phyloP scores from a whole-genome alignment of 2,113 vertebrate genomes.

The Hippocampus abdominalis region DNA sequence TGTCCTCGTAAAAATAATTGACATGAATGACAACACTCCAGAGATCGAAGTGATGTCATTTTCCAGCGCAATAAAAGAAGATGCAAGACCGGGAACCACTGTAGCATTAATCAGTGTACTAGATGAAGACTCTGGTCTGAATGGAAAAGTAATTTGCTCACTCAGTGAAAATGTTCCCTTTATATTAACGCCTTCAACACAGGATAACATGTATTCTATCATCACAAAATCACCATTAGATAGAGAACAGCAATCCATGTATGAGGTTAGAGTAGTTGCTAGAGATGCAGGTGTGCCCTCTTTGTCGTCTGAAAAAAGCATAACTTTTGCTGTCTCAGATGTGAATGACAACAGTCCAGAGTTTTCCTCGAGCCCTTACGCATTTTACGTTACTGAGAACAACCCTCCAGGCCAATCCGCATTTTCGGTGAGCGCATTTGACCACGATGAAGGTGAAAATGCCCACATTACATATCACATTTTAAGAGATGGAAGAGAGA shows the following conservation, averaged over 20 bases:
- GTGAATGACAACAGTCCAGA: slow-evolving; percentile 60
- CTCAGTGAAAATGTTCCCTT: slow-evolving; percentile 34
- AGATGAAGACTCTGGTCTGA: slow-evolving; percentile 53
- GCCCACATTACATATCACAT: slow-evolving; percentile 42
- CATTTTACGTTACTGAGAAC: slow-evolving; percentile 58
- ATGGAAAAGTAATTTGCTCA: slow-evolving; percentile 43
- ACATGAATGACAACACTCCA: slow-evolving; percentile 73
- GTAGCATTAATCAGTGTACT: slow-evolving; percentile 52
- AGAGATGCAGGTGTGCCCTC: slow-evolving; percentile 47
- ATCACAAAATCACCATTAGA: slow-evolving; percentile 41
- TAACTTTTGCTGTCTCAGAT: slow-evolving; percentile 52
- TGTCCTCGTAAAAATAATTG: slow-evolving; percentile 44
- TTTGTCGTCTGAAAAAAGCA: slow-evolving; percentile 33
- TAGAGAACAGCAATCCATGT: slow-evolving; percentile 45
- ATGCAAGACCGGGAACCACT: slow-evolving; percentile 43
- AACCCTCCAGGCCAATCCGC: slow-evolving; percentile 41
- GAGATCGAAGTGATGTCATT: slow-evolving; percentile 80
- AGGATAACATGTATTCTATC: slow-evolving; percentile 56
- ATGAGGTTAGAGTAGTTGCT: slow-evolving; percentile 58
- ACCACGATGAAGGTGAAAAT: slow-evolving; percentile 51
- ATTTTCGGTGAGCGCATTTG: slow-evolving; percentile 51
- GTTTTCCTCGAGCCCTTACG: slow-evolving; percentile 42
- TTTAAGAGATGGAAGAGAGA: slow-evolving; percentile 2
- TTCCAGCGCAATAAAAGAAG: slow-evolving; percentile 70
- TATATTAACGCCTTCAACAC: slow-evolving; percentile 42